Evolutionary conservation across 2,888 invertebrate species (phyloP).

Genomic region (Therioaphis trifolii): DNA sequence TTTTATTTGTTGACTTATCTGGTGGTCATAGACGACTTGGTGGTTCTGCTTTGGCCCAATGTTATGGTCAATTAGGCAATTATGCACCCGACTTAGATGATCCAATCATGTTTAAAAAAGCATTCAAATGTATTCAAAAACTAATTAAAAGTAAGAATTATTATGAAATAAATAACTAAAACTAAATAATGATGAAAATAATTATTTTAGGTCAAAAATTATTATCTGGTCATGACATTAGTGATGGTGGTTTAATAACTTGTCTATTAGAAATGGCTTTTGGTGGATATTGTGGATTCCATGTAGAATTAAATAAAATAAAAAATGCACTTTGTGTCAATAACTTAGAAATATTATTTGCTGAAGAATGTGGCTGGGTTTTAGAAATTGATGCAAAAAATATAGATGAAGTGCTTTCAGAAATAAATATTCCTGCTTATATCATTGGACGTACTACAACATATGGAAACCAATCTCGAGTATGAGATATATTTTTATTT

Average conservation of each 20-base stretch:
- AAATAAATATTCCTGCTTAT: constrained; percentile 74
- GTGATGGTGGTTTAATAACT: constrained; percentile 94
- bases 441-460: constrained; percentile 77
- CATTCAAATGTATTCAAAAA: constrained; percentile 86
- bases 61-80: constrained; percentile 85
- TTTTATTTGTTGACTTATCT: constrained; percentile 85
- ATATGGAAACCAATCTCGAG: constrained; percentile 77
- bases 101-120: constrained; percentile 76
- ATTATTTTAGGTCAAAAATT: constrained; percentile 74
- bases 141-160: constrained; percentile 69
- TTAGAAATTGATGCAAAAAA: constrained; percentile 77
- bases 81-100: constrained; percentile 83
- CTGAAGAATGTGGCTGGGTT: constrained; percentile 88
- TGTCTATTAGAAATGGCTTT: constrained; percentile 96
- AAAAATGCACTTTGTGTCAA: neutral
- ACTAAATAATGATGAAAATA: neutral
- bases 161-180: neutral
- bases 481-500: no score
- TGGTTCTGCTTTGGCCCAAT: constrained; percentile 93
- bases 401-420: constrained; percentile 73
- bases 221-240: constrained; percentile 92
- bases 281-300: constrained; percentile 85
- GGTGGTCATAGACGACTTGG: constrained; percentile 82
- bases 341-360: constrained; percentile 78
- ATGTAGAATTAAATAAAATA: constrained; percentile 72